These are phyloP conservation scores for Elachura formosa DNA, from an alignment of 2,113 vertebrate genomes.

Conservation along the genomic window DNA sequence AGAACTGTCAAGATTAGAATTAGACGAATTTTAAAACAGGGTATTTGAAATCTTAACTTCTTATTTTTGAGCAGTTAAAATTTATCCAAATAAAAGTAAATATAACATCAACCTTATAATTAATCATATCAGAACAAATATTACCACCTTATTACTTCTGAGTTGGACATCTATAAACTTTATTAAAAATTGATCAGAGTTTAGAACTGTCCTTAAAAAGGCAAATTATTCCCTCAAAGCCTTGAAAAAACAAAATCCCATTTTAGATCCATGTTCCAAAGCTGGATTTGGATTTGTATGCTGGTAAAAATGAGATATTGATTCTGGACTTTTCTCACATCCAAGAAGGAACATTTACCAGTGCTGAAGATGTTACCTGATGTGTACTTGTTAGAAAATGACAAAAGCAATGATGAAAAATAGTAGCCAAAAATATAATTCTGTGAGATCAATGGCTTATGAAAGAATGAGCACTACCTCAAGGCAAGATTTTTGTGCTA, in stretches of 20 bases:
- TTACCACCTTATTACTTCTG: accelerated
- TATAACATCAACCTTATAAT: not conserved
- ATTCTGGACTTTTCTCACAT: not conserved
- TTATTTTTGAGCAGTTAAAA: not conserved
- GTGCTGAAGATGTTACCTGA: not conserved
- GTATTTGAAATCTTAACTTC: not conserved
- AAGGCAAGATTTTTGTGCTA: not conserved
- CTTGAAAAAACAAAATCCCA: not conserved
- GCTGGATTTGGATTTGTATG: not conserved
- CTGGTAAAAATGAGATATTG: not conserved
- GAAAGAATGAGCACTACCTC: not conserved
- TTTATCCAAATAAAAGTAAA: not conserved
- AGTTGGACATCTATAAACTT: not conserved
- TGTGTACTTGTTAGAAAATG: not conserved
- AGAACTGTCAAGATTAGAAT: not conserved
- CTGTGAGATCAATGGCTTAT: not conserved
- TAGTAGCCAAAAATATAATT: not conserved
- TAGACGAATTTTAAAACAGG: not conserved
- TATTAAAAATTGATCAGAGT: not conserved
- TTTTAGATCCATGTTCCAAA: not conserved
- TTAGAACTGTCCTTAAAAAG: not conserved
- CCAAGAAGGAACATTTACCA: not conserved
- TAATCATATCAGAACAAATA: not conserved
- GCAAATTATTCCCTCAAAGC: not conserved
- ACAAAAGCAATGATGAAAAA: not conserved